A percentile compares a stretch with the other conserved stretches of the same genome.
Evolutionary conservation across 2,888 invertebrate species (phyloP).

Genomic region (Andrena trimmerana): DNA sequence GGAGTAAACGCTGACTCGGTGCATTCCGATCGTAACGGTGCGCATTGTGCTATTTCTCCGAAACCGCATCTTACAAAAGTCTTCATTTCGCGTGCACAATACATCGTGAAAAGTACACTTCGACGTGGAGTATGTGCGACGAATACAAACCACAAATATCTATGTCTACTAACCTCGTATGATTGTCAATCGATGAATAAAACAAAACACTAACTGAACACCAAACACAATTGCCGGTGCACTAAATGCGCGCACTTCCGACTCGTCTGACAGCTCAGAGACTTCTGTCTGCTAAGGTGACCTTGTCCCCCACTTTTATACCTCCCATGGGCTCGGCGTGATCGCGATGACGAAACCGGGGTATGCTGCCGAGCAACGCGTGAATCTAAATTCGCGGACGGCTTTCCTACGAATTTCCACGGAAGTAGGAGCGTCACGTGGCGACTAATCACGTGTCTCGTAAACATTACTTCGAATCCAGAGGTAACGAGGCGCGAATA

Average conservation of each 20-base stretch:
- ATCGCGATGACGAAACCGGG: constrained; percentile 30
- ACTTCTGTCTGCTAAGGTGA: constrained; percentile 79
- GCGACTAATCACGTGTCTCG: not conserved
- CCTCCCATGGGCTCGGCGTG: constrained; percentile 25
- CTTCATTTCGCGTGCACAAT: not conserved
- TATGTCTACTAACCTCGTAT: constrained; percentile 45
- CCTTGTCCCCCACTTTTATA: constrained; percentile 82
- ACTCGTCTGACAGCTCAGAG: constrained; percentile 77
- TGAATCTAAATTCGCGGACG: not conserved
- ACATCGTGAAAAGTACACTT: not conserved
- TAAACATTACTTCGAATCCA: constrained; percentile 7
- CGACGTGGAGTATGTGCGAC: not conserved
- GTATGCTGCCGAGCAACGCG: not conserved
- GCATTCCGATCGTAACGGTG: not conserved
- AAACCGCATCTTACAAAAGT: not conserved
- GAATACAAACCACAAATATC: not conserved
- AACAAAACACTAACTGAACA: not conserved
- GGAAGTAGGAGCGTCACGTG: not conserved
- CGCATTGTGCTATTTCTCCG: not conserved
- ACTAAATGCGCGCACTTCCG: constrained; percentile 55
- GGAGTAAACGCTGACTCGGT: not conserved
- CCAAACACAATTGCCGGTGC: not conserved
- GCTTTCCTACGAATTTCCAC: not conserved
- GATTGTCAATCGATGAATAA: not conserved
- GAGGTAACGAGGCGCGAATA: constrained; percentile 20